Evolutionary conservation across 2,888 invertebrate genomes (phyloP).

Genomic region (Sesamia inferens): DNA sequence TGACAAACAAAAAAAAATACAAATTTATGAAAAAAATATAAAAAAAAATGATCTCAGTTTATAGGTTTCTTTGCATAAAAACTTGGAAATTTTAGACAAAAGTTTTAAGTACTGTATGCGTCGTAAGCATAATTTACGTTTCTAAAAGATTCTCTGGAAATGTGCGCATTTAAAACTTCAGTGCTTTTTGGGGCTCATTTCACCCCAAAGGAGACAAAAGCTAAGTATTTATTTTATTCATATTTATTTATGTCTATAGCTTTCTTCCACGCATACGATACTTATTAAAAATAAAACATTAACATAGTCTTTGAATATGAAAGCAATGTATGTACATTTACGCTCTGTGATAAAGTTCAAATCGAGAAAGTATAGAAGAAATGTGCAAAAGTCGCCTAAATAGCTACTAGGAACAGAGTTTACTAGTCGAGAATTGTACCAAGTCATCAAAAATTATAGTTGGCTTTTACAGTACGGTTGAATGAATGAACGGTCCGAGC

Average conservation of each 20-base stretch:
- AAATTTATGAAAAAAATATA: constrained; percentile 76
- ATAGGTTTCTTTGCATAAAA: constrained; percentile 50
- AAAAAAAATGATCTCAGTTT: constrained; percentile 84
- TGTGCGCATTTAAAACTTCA: constrained; percentile 29
- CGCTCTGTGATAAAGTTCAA: constrained; percentile 47
- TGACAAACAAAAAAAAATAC: constrained; percentile 75
- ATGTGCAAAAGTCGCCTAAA: constrained; percentile 14
- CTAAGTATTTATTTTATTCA: constrained; percentile 51
- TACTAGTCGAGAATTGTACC: neutral
- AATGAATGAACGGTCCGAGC: neutral
- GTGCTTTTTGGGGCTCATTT: constrained; percentile 39
- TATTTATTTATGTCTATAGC: constrained; percentile 7
- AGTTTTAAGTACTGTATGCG: constrained; percentile 51
- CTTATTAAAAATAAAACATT: neutral
- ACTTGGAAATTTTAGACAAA: constrained; percentile 18
- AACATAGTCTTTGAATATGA: constrained; percentile 15
- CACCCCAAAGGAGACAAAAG: constrained; percentile 12
- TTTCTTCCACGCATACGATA: constrained; percentile 41
- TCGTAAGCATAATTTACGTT: constrained; percentile 2
- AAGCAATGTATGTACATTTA: constrained; percentile 49
- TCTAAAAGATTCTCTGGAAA: neutral
- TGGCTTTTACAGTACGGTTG: neutral
- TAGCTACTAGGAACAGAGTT: neutral
- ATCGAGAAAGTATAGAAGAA: constrained; percentile 40
- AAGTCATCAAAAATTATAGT: neutral